Evolutionary conservation across 2,113 vertebrate genomes (phyloP).

Genomic region (Actinemys pallida): DNA sequence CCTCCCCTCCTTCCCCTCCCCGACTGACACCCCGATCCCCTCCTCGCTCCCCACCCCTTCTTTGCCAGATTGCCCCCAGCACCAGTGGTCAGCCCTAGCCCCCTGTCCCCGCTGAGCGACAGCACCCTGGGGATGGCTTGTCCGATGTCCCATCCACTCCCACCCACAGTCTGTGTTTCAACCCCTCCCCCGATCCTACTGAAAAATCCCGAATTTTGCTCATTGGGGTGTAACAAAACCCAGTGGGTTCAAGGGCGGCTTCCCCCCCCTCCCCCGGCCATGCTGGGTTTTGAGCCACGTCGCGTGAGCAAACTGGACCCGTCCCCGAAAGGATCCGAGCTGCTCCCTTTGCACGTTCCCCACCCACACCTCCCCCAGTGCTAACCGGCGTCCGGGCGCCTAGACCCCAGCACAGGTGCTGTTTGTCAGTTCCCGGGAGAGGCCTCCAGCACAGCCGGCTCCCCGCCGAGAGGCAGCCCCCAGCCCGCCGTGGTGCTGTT

Average conservation of each 20-base stretch:
- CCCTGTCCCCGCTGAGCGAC: neutral
- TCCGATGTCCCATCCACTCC: neutral
- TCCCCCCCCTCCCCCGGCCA: fast-evolving
- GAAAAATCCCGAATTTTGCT: neutral
- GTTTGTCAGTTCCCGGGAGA: neutral
- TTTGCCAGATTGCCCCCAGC: neutral
- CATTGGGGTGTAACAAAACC: neutral
- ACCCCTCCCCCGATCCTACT: neutral
- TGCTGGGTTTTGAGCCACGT: fast-evolving
- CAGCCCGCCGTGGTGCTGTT: neutral
- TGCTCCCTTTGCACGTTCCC: neutral
- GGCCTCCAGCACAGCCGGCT: neutral
- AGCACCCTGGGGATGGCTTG: fast-evolving
- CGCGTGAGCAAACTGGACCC: neutral
- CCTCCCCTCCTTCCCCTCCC: neutral
- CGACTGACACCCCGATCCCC: neutral
- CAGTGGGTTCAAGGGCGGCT: fast-evolving
- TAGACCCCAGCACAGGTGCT: neutral
- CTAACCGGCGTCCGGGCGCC: neutral
- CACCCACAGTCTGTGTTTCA: neutral
- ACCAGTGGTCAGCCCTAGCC: neutral
- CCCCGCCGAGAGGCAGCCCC: neutral
- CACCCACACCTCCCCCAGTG: fast-evolving
- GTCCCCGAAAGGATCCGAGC: fast-evolving
- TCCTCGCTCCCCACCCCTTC: neutral